A percentile compares a stretch with the other conserved stretches of the same genome.
Conservation (phyloP, 2,888 invertebrate genomes). For the Athalia rosae region DNA sequence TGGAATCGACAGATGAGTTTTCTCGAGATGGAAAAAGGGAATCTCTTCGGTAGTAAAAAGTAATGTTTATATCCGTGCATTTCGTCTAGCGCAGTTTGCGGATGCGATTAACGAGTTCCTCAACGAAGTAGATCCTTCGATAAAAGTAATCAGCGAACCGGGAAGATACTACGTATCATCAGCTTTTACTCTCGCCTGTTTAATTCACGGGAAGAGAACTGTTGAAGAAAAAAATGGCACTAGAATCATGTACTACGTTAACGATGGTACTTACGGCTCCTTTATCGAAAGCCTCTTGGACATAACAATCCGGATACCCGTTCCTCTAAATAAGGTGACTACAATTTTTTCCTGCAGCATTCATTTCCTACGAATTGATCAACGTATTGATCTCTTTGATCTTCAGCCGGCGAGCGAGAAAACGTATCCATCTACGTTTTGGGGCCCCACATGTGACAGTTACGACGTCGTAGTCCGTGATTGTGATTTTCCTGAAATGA, state of each 20-base stretch:
- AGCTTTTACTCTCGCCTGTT: conserved; percentile 76
- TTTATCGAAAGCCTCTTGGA: conserved; percentile 76
- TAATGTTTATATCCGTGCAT: too few relatives aligned
- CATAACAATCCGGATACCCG: conserved; percentile 57
- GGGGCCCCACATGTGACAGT: conserved; percentile 82
- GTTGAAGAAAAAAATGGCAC: conserved; percentile 54
- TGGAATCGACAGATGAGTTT: not conserved
- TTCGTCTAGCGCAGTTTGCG: conserved; percentile 63
- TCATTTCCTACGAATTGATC: not conserved
- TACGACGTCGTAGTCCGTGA: conserved; percentile 75
- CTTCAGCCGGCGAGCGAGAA: conserved; percentile 54
- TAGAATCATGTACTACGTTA: conserved; percentile 77
- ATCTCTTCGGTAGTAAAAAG: too few relatives aligned
- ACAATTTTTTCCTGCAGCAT: not conserved
- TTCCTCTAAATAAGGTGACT: conserved; percentile 55
- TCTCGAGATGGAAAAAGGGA: too few relatives aligned
- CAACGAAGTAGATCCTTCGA: conserved; percentile 68
- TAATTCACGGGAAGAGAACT: conserved; percentile 75
- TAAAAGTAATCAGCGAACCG: conserved; percentile 77
- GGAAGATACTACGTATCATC: conserved; percentile 79
- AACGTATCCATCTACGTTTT: conserved; percentile 70
- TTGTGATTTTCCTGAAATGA: conserved; percentile 75
- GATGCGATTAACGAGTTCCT: conserved; percentile 75
- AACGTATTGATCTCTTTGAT: not conserved
- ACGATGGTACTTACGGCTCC: conserved; percentile 80